Base-by-base conservation (phyloP, 2,888 invertebrate genomes). In the Acrocyrtus sp. region DNA sequence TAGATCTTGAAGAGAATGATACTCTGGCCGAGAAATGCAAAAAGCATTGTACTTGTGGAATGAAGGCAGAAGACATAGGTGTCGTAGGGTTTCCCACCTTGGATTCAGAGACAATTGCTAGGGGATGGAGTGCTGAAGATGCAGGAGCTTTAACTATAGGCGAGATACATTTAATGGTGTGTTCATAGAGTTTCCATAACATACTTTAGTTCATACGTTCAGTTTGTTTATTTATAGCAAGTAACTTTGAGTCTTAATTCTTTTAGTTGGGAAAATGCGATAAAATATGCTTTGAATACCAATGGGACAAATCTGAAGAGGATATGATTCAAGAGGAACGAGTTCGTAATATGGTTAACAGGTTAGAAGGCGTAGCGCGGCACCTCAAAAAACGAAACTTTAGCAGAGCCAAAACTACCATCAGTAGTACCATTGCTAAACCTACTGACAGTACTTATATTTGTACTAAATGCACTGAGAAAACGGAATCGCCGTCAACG, bases 81-180 rank as follows among this genome's bases (percentile, higher is more conserved):
- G 69, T 76, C 12, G 72, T 74, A 22, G 27, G 73, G 57, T n/a
- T n/a, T n/a, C n/a, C n/a, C n/a, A n/a, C n/a, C n/a, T 74, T 77
- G 58, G 79, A 79, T 50, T 62, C 76, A 5, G 81, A 78, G 29
- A 53, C 62, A 83, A 86, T 90, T 17, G 84, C 86, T 74, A 85
- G 86, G 72, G 96, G 96, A 0, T 96, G 96, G 95, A 94, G 92
- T 61, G 83, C 88, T 8, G 85, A 88, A 17, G 91, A 91, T 82
- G 90, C 91, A 0, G 92, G 91, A 6, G 90, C 92, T 34, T 88
- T 96, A 47, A 94, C 94, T 3, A 88, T 97, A 29, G 96, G 96
- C 0, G 96, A 97, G 85, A 85, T 96, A 66, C 96, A 95, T 85
- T 87, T 96, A 56, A 94, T 96, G 90, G 92, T 93, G 82, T 51